phyloP scores from a whole-genome alignment of 2,113 vertebrate genomes.

The Patagioenas fasciata region DNA sequence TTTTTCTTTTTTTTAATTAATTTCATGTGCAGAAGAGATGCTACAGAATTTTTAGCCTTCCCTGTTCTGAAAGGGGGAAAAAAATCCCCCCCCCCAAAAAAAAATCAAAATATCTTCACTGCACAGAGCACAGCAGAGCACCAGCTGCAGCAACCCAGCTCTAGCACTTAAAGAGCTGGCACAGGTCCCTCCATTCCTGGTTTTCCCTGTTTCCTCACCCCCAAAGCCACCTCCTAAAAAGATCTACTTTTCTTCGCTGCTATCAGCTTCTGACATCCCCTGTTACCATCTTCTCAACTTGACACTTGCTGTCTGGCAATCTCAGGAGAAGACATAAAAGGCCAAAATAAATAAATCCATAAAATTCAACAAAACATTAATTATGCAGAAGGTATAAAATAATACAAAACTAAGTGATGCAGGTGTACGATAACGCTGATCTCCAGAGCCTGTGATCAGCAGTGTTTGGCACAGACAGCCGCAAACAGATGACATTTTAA shows the following conservation, averaged over 20 bases:
- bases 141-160: background rate
- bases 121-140: background rate
- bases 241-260: background rate
- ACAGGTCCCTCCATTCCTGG: background rate
- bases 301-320: background rate
- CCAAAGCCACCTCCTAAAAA: background rate
- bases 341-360: constrained; percentile 9
- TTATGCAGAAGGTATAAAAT: constrained; percentile 39
- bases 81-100: too few relatives aligned
- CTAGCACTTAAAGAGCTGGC: background rate
- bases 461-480: background rate
- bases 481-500: constrained; percentile 15
- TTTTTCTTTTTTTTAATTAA: background rate
- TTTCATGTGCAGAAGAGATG: background rate
- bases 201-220: background rate
- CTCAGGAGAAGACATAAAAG: background rate
- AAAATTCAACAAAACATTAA: constrained; percentile 41
- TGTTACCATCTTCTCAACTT: background rate
- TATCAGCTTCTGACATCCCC: background rate
- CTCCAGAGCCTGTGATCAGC: background rate
- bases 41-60: background rate
- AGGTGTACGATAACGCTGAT: background rate
- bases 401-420: background rate
- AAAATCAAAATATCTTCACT: background rate
- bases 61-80: background rate